phyloP scores from a whole-genome alignment of 2,113 vertebrate species.

The Elaphurus davidianus region DNA sequence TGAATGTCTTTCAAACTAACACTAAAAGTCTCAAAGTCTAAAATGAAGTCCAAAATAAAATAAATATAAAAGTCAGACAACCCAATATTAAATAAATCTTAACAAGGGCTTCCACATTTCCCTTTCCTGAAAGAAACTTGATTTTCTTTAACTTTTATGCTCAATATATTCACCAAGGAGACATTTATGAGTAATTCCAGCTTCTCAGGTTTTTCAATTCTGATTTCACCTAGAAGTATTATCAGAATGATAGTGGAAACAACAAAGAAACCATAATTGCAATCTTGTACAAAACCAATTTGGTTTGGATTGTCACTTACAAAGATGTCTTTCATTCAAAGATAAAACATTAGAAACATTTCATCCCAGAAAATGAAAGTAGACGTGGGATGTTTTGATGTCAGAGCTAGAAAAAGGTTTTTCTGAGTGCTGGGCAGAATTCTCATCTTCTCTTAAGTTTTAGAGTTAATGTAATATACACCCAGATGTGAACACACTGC shows the following conservation, averaged over 20 bases:
- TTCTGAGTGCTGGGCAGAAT: not conserved
- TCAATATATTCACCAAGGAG: not conserved
- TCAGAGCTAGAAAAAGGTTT: not conserved
- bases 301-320: conserved; percentile 20
- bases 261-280: conserved; percentile 26
- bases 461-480: not conserved
- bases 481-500: not conserved
- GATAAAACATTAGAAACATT: conserved; percentile 31
- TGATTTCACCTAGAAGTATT: not conserved
- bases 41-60: not conserved
- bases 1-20: not conserved
- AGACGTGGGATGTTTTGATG: conserved; percentile 18
- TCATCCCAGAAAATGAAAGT: not conserved
- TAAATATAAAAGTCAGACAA: not conserved
- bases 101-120: not conserved
- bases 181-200: not conserved
- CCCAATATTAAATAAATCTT: not conserved
- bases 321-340: conserved; percentile 40
- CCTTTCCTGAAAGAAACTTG: not conserved
- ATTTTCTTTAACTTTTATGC: not conserved
- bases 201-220: not conserved
- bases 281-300: not conserved
- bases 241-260: not conserved
- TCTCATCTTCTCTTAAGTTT: not conserved
- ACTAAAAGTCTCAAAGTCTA: not conserved